Evolutionary conservation across 2,113 vertebrate species (phyloP).

Genomic region (Pluvialis apricaria): DNA sequence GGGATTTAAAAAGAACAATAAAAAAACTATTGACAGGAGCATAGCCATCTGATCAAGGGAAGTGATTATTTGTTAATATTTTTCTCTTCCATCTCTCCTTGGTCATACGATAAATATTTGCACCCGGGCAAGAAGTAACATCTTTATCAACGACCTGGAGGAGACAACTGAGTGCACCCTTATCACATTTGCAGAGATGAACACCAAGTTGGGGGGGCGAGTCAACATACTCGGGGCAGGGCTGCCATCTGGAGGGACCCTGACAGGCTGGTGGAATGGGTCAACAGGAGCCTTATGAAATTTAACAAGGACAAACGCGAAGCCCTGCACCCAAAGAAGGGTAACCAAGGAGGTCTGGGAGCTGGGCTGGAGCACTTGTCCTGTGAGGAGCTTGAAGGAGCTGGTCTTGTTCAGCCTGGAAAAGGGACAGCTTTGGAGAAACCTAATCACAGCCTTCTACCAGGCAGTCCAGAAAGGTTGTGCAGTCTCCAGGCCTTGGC

Average conservation of each 20-base stretch:
- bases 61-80: background rate
- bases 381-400: background rate
- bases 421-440: background rate
- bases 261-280: background rate
- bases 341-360: background rate
- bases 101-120: background rate
- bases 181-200: background rate
- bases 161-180: background rate
- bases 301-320: background rate
- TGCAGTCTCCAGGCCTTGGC: background rate
- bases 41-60: no score
- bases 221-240: no score
- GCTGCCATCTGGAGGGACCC: background rate
- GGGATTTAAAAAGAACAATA: background rate
- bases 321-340: background rate
- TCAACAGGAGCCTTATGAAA: background rate
- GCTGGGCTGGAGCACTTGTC: background rate
- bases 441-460: background rate
- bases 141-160: background rate
- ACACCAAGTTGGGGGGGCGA: background rate
- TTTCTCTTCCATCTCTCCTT: background rate
- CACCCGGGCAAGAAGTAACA: background rate
- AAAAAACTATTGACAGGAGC: background rate
- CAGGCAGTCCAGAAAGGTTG: background rate
- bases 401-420: background rate